phyloP scores from a whole-genome alignment of 2,888 invertebrate genomes.

The Heliconius cydno region DNA sequence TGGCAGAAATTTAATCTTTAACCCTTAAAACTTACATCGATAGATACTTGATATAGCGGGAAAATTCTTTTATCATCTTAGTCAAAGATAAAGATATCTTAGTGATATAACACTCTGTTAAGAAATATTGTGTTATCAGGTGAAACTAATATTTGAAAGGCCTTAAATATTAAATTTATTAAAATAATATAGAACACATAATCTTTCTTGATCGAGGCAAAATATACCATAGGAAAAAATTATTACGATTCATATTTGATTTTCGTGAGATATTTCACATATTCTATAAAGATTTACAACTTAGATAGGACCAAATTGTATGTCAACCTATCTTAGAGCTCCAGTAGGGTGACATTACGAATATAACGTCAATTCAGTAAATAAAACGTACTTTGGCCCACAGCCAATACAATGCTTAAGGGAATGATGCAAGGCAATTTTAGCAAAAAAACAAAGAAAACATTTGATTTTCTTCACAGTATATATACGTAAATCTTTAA shows the following conservation, averaged over 20 bases:
- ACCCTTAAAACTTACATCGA: slow-evolving; percentile 18
- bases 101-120: too few species aligned
- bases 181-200: too few species aligned
- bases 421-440: slow-evolving; percentile 19
- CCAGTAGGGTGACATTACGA: slow-evolving; percentile 24
- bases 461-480: not conserved
- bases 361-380: slow-evolving; percentile 20
- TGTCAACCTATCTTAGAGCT: not conserved
- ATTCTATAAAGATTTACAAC: slow-evolving; percentile 1
- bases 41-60: slow-evolving; percentile 12
- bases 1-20: slow-evolving; percentile 3
- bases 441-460: slow-evolving; percentile 1
- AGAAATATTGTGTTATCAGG: too few species aligned
- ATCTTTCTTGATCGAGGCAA: too few species aligned
- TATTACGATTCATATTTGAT: not conserved
- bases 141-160: too few species aligned
- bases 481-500: not conserved
- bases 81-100: too few species aligned
- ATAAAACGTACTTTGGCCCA: slow-evolving; percentile 28
- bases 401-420: slow-evolving; percentile 19
- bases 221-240: too few species aligned
- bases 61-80: not conserved
- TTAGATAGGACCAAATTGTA: not conserved
- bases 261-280: not conserved
- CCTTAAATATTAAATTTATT: too few species aligned